Evolutionary conservation across 1,140 invertebrate genomes (phyloP).

Genomic region (Berghia stephanieae): DNA sequence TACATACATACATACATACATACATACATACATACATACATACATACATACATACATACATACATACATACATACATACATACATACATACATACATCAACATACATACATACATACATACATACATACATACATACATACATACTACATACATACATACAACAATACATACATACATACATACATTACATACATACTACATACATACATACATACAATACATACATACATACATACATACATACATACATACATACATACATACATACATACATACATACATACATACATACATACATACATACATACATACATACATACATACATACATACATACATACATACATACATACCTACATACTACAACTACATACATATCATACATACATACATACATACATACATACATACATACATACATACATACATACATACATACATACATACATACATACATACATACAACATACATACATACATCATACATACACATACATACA

Average conservation of each 20-base stretch:
- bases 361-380: no score
- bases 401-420: no score
- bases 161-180: no score
- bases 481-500: no score
- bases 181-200: no score
- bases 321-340: not conserved
- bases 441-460: no score
- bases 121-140: slow-evolving; percentile 13
- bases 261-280: slow-evolving; percentile 10
- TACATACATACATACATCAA: no score
- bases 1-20: not conserved
- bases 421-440: no score
- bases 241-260: slow-evolving; percentile 13
- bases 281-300: slow-evolving; percentile 13
- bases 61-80: slow-evolving; percentile 1
- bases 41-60: slow-evolving; percentile 9
- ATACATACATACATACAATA: no score
- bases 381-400: no score
- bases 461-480: no score
- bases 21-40: not conserved
- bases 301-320: slow-evolving; percentile 13
- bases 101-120: slow-evolving; percentile 13
- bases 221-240: slow-evolving; percentile 13
- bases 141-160: no score
- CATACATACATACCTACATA: slow-evolving; percentile 13